These are phyloP conservation scores for Trichopria drosophilae DNA, from an alignment of 2,888 invertebrate genomes.

Conservation along the genomic window DNA sequence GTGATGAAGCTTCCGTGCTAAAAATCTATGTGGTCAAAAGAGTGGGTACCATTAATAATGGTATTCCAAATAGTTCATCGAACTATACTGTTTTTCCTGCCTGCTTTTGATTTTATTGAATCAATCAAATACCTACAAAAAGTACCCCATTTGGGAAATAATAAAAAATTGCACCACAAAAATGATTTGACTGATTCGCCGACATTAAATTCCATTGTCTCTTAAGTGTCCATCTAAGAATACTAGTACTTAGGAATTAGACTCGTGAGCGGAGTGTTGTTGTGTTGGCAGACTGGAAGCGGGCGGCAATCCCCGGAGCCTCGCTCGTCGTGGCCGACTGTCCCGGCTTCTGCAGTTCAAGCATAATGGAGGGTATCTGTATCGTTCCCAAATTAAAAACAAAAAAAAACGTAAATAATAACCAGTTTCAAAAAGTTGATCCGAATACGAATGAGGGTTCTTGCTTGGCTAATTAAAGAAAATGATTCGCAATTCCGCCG, in stretches of 20 bases:
- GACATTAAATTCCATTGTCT: constrained; percentile 46
- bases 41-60: too few relatives aligned
- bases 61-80: too few relatives aligned
- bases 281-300: constrained; percentile 61
- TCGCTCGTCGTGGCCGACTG: constrained; percentile 87
- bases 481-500: too few relatives aligned
- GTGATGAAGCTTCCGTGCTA: too few relatives aligned
- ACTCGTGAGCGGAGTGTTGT: constrained; percentile 57
- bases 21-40: too few relatives aligned
- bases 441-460: not conserved
- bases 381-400: constrained; percentile 52
- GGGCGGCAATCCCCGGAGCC: constrained; percentile 76
- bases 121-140: too few relatives aligned
- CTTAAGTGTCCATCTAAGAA: constrained; percentile 41
- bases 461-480: not conserved
- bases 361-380: constrained; percentile 85
- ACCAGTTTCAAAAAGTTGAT: constrained; percentile 4
- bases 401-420: constrained; percentile 28
- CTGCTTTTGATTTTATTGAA: too few relatives aligned
- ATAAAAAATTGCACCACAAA: too few relatives aligned
- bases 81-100: too few relatives aligned
- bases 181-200: too few relatives aligned
- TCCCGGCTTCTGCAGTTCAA: constrained; percentile 88
- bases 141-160: too few relatives aligned
- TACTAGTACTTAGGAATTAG: constrained; percentile 51